These are phyloP conservation scores for Axis porcinus DNA, from an alignment of 2,113 vertebrate genomes.

Conservation along the genomic window DNA sequence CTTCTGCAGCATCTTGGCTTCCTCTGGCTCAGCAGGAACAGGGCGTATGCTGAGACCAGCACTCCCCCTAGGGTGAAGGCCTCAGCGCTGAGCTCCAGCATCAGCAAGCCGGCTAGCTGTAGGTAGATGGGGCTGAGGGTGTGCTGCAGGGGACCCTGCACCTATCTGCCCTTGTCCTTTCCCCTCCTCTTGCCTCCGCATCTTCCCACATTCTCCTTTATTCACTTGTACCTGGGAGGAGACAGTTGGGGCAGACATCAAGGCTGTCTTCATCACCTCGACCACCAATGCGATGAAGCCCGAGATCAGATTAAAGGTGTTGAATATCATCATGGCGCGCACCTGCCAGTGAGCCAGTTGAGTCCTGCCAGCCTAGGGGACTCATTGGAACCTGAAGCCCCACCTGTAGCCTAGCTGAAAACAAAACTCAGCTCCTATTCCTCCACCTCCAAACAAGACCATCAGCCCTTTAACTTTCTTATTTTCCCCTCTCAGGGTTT, in stretches of 20 bases:
- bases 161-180: background rate
- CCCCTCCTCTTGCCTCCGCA: background rate
- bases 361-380: background rate
- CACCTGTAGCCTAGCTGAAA: background rate
- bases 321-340: slow-evolving; percentile 64
- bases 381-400: background rate
- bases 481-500: background rate
- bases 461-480: background rate
- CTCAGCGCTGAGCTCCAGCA: slow-evolving; percentile 53
- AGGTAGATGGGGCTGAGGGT: slow-evolving; percentile 10
- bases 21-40: slow-evolving; percentile 65
- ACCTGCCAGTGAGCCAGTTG: slow-evolving; percentile 61
- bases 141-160: background rate
- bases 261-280: slow-evolving; percentile 64
- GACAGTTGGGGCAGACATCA: background rate
- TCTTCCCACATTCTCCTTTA: background rate
- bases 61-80: slow-evolving; percentile 56
- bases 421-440: background rate
- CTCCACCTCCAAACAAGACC: background rate
- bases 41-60: slow-evolving; percentile 52
- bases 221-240: slow-evolving; percentile 43
- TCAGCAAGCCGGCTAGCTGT: slow-evolving; percentile 50
- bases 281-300: slow-evolving; percentile 49
- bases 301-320: slow-evolving; percentile 60
- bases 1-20: slow-evolving; percentile 63